Evolutionary conservation across 2,113 vertebrate genomes (phyloP).

Genomic region (Urocitellus parryii): DNA sequence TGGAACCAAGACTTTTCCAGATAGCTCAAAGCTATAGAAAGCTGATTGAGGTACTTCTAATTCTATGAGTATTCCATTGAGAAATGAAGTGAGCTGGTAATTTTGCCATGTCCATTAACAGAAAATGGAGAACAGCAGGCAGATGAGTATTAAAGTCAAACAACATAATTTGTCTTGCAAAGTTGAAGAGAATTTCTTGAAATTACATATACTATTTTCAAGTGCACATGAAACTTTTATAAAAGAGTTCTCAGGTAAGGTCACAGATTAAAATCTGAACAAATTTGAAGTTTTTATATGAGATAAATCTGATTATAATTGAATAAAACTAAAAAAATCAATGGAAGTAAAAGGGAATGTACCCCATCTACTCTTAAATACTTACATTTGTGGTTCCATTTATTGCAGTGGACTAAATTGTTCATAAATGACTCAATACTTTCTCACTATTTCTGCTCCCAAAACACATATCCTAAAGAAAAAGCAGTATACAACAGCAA

Average conservation of each 20-base stretch:
- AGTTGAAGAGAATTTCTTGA: background rate
- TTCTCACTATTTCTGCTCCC: background rate
- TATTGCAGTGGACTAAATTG: background rate
- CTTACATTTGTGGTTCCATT: background rate
- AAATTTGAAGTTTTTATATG: background rate
- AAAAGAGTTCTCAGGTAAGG: background rate
- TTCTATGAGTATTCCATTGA: background rate
- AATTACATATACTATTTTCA: background rate
- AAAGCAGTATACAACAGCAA: background rate
- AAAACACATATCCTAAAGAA: background rate
- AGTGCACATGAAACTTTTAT: background rate
- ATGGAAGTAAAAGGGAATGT: background rate
- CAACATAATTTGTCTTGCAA: background rate
- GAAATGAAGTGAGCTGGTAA: background rate
- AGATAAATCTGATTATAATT: background rate
- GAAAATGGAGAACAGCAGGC: background rate
- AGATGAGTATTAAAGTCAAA: background rate
- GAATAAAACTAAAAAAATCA: background rate
- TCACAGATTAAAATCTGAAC: background rate
- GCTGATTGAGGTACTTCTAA: background rate
- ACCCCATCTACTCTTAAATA: background rate
- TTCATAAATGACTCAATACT: background rate
- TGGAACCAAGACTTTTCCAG: background rate
- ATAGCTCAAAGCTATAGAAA: background rate
- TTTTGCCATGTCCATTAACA: background rate